These are phyloP conservation scores for Lithophane semibrunnea DNA, from an alignment of 2,888 invertebrate genomes.

Conservation along the genomic window DNA sequence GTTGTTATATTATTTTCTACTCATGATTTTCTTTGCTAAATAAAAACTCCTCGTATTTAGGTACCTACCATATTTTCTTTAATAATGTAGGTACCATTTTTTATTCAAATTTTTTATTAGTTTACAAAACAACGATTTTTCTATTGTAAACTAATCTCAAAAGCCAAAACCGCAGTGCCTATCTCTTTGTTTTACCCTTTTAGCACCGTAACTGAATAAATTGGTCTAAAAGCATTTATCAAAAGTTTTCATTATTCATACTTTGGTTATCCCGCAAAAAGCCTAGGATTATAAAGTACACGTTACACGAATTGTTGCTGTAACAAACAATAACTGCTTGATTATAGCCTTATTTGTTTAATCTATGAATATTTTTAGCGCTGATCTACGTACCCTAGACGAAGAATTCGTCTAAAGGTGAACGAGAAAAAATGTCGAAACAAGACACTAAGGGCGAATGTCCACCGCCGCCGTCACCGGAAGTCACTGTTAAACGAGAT, in stretches of 20 bases:
- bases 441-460: neutral
- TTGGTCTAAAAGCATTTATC: conserved; percentile 57
- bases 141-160: conserved; percentile 30
- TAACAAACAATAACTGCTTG: conserved; percentile 12
- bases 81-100: neutral
- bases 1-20: neutral
- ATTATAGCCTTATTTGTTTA: neutral
- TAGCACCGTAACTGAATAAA: conserved; percentile 49
- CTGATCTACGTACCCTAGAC: neutral
- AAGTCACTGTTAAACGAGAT: neutral
- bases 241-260: conserved; percentile 55
- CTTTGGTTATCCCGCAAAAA: conserved; percentile 12
- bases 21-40: neutral
- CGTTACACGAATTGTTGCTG: conserved; percentile 24
- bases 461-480: neutral
- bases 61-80: neutral
- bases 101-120: too few species aligned
- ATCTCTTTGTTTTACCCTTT: conserved; percentile 42
- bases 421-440: neutral
- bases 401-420: neutral
- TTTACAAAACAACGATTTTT: conserved; percentile 19
- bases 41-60: neutral
- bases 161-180: conserved; percentile 17
- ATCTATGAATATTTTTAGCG: neutral
- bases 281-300: conserved; percentile 25